A percentile compares a stretch with the other conserved stretches of the same genome.
phyloP scores from a whole-genome alignment of 2,113 vertebrate genomes.

The Condylura cristata region DNA sequence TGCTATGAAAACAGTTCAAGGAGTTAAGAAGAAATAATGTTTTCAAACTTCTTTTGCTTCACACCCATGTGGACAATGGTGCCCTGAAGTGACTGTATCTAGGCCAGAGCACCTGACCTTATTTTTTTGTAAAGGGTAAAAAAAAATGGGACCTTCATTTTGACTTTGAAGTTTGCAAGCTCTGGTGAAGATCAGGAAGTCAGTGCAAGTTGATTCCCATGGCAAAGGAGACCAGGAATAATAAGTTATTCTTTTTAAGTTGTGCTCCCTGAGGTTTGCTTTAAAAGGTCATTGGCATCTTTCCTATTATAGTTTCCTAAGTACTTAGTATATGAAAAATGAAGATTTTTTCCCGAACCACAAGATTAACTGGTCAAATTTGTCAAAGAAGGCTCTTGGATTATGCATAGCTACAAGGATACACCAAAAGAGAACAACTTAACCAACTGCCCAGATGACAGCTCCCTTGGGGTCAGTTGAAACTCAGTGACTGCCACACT shows the following conservation, averaged over 20 bases:
- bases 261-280: neutral
- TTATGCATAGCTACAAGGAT: neutral
- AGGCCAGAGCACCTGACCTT: neutral
- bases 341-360: neutral
- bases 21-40: neutral
- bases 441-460: rapidly evolving
- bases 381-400: neutral
- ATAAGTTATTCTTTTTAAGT: neutral
- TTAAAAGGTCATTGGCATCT: neutral
- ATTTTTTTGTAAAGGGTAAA: slow-evolving; percentile 7
- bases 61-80: neutral
- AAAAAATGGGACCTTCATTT: neutral
- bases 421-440: no score
- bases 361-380: neutral
- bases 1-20: neutral
- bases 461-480: neutral
- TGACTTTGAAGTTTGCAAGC: neutral
- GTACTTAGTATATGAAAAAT: neutral
- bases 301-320: neutral
- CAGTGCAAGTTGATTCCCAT: neutral
- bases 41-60: neutral
- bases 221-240: neutral
- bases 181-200: neutral
- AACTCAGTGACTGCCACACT: neutral
- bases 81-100: neutral